phyloP scores from a whole-genome alignment of 2,113 vertebrate genomes.

The Coregonus clupeaformis region DNA sequence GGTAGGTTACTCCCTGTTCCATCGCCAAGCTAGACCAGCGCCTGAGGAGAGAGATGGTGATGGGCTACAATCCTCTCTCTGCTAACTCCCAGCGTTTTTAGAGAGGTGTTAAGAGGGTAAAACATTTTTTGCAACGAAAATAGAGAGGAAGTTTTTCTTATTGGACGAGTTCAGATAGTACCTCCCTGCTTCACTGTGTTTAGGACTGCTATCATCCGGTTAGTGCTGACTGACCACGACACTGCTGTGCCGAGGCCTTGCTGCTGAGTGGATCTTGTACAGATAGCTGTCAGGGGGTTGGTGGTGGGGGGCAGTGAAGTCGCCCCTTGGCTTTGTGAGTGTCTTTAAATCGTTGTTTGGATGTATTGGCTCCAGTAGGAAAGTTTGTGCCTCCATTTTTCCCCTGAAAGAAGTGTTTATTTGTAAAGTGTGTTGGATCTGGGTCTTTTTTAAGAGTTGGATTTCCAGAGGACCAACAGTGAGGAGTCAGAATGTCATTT shows the following conservation, averaged over 20 bases:
- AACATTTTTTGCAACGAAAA: no score
- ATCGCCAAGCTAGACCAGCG: slow-evolving; percentile 56
- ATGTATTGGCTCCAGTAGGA: slow-evolving; percentile 33
- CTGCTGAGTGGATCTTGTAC: slow-evolving; percentile 31
- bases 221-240: slow-evolving; percentile 15
- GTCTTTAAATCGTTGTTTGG: slow-evolving; percentile 23
- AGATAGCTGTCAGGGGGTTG: slow-evolving; percentile 28
- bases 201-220: slow-evolving; percentile 38
- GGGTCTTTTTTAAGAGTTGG: slow-evolving; percentile 32
- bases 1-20: slow-evolving; percentile 73
- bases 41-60: slow-evolving; percentile 52
- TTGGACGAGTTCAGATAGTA: not conserved
- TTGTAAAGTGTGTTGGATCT: not conserved
- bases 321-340: slow-evolving; percentile 19
- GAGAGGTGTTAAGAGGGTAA: slow-evolving; percentile 39
- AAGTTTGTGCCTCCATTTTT: not conserved
- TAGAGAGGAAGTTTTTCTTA: no score
- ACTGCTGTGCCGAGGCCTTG: not conserved
- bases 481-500: slow-evolving; percentile 69
- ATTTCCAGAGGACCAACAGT: slow-evolving; percentile 17
- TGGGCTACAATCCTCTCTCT: slow-evolving; percentile 40
- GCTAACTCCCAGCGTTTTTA: slow-evolving; percentile 39
- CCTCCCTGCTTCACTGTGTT: slow-evolving; percentile 24
- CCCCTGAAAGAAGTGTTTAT: not conserved
- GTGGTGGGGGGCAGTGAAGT: slow-evolving; percentile 19